Conservation (phyloP, 1,140 invertebrate genomes). For the Bombus affinis region DNA sequence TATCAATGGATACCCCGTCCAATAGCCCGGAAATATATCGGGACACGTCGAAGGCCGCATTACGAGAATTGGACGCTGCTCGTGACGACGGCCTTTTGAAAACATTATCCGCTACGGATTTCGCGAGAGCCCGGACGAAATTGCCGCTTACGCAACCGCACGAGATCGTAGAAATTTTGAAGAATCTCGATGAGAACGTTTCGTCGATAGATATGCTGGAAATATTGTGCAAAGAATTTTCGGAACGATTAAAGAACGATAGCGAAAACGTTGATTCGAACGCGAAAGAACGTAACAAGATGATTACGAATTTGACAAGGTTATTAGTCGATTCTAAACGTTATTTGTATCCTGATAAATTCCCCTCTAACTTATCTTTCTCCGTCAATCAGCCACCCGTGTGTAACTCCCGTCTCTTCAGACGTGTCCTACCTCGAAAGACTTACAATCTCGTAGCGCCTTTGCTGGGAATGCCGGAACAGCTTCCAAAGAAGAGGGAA, state of each 20-base stretch:
- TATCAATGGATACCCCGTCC: not conserved
- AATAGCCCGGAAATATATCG: not conserved
- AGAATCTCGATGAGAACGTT: conserved; percentile 35
- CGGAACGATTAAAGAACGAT: conserved; percentile 51
- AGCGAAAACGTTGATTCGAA: conserved; percentile 14
- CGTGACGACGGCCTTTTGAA: conserved; percentile 20
- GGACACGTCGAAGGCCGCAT: not conserved
- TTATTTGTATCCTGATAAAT: conserved; percentile 68
- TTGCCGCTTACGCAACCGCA: conserved; percentile 51
- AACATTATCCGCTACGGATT: not conserved
- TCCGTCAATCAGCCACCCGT: conserved; percentile 66
- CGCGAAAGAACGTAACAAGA: conserved; percentile 43
- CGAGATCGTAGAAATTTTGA: conserved; percentile 65
- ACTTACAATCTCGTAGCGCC: conserved; percentile 72
- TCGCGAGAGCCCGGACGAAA: not conserved
- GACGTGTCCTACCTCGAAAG: conserved; percentile 66
- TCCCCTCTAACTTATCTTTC: conserved; percentile 66
- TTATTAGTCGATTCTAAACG: conserved; percentile 72
- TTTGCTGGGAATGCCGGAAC: conserved; percentile 68
- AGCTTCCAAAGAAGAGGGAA: conserved; percentile 44
- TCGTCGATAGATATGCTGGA: conserved; percentile 58
- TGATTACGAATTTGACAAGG: conserved; percentile 69
- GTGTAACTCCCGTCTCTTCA: conserved; percentile 68
- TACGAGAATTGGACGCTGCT: conserved; percentile 20
- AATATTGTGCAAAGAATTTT: conserved; percentile 64